phyloP scores from a whole-genome alignment of 2,797 vertebrate species.

The Rachycentron canadum region DNA sequence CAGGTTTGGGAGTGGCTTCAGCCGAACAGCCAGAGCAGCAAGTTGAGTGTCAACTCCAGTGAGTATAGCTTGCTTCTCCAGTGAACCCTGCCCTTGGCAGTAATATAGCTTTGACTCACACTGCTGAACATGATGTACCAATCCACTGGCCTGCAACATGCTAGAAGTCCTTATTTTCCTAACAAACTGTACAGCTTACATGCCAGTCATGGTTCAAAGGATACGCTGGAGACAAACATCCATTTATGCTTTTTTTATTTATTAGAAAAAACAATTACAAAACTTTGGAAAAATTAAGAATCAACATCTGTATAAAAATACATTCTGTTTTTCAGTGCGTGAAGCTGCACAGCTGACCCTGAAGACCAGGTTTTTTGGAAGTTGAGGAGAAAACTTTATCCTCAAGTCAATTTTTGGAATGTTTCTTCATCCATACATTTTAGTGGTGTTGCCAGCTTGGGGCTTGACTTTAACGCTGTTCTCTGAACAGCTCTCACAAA shows the following conservation, averaged over 20 bases:
- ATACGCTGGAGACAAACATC: constrained; percentile 46
- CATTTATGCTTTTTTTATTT: constrained; percentile 62
- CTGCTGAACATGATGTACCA: constrained; percentile 53
- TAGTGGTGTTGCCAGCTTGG: constrained; percentile 75
- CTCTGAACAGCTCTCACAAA: constrained; percentile 38
- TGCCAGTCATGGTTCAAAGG: constrained; percentile 14
- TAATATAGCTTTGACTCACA: constrained; percentile 52
- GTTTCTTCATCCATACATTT: constrained; percentile 72
- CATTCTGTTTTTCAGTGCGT: constrained; percentile 72
- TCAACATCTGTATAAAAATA: constrained; percentile 84
- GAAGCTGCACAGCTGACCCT: constrained; percentile 75
- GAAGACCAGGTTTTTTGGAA: constrained; percentile 75
- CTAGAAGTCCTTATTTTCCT: background rate
- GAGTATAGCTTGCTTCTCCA: constrained; percentile 14
- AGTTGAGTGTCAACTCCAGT: no score
- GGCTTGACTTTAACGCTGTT: constrained; percentile 56
- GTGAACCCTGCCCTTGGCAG: constrained; percentile 49
- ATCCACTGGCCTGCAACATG: constrained; percentile 26
- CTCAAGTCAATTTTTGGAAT: constrained; percentile 82
- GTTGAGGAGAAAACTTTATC: constrained; percentile 67
- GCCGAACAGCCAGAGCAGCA: no score
- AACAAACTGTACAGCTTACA: background rate
- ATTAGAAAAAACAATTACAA: constrained; percentile 80
- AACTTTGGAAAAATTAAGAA: constrained; percentile 74
- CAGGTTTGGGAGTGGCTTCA: no score